Conservation (phyloP, 2,888 invertebrate genomes). For the Stenolophus ochropezus region DNA sequence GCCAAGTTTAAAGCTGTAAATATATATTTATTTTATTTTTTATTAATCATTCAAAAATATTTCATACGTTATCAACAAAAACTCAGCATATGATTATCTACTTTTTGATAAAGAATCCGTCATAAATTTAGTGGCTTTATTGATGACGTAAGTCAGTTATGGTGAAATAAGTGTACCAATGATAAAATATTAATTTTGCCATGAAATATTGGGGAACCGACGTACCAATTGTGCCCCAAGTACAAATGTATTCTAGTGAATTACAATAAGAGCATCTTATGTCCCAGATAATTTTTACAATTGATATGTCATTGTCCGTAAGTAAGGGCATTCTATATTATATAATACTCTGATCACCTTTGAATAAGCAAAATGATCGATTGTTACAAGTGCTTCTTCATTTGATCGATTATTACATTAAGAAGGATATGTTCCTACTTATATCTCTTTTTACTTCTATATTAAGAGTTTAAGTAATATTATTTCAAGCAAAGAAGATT, state of each 20-base stretch:
- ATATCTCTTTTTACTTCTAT: neutral
- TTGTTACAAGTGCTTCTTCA: slow-evolving; percentile 31
- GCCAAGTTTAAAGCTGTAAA: too few relatives aligned
- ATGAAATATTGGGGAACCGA: neutral
- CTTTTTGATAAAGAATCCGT: too few relatives aligned
- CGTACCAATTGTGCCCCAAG: neutral
- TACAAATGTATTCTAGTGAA: slow-evolving; percentile 7
- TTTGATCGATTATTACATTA: slow-evolving; percentile 33
- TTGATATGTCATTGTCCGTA: slow-evolving; percentile 44
- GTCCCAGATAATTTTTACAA: slow-evolving; percentile 32
- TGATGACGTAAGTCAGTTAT: too few relatives aligned
- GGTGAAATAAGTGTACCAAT: neutral
- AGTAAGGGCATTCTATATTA: neutral
- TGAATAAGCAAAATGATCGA: slow-evolving; percentile 44
- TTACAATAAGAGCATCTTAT: slow-evolving; percentile 19
- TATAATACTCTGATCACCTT: slow-evolving; percentile 37
- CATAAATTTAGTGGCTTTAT: too few relatives aligned
- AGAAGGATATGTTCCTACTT: neutral
- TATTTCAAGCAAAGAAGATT: neutral
- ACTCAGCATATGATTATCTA: too few relatives aligned
- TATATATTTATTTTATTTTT: too few relatives aligned
- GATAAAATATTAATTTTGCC: neutral
- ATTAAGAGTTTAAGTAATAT: slow-evolving; percentile 21
- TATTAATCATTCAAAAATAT: too few relatives aligned
- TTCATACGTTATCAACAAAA: too few relatives aligned